Conservation (phyloP, 2,888 invertebrate species). For the Ctenicera cuprea region DNA sequence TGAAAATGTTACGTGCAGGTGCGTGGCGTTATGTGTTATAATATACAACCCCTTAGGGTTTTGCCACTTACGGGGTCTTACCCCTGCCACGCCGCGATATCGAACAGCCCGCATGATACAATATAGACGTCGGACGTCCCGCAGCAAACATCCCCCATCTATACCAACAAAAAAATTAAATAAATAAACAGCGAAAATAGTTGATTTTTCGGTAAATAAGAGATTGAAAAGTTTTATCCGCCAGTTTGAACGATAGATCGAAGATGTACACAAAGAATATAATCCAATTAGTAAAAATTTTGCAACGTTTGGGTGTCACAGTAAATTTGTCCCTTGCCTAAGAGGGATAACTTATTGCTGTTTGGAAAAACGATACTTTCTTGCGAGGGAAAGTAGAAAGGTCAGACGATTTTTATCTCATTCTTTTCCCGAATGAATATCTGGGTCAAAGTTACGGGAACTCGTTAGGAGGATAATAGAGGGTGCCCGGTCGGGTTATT, state of each 20-base stretch:
- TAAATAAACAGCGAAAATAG: conserved; percentile 10
- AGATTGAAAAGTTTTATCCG: conserved; percentile 19
- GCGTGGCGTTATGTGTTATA: conserved; percentile 56
- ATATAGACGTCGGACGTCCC: conserved; percentile 50
- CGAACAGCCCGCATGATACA: conserved; percentile 52
- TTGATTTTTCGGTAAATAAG: conserved; percentile 4
- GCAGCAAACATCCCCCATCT: conserved; percentile 35
- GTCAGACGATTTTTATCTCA: conserved; percentile 70
- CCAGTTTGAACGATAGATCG: conserved; percentile 10
- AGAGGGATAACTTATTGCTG: conserved; percentile 47
- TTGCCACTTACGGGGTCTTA: conserved; percentile 54
- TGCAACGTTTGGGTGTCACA: conserved; percentile 37
- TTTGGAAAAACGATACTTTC: conserved; percentile 50
- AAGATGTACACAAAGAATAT: conserved; percentile 11
- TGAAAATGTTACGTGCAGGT: conserved; percentile 56
- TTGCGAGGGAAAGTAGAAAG: conserved; percentile 61
- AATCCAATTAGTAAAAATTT: conserved; percentile 47
- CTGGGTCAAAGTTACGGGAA: conserved; percentile 71
- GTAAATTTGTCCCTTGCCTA: conserved; percentile 39
- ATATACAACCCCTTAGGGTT: conserved; percentile 58
- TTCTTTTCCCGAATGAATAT: conserved; percentile 68
- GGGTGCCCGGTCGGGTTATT: conserved; percentile 65
- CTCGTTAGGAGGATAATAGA: conserved; percentile 69
- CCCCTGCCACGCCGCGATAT: conserved; percentile 50
- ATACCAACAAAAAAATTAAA: conserved; percentile 16